phyloP scores from a whole-genome alignment of 1,140 invertebrate species.

The Brachionus rubens region DNA sequence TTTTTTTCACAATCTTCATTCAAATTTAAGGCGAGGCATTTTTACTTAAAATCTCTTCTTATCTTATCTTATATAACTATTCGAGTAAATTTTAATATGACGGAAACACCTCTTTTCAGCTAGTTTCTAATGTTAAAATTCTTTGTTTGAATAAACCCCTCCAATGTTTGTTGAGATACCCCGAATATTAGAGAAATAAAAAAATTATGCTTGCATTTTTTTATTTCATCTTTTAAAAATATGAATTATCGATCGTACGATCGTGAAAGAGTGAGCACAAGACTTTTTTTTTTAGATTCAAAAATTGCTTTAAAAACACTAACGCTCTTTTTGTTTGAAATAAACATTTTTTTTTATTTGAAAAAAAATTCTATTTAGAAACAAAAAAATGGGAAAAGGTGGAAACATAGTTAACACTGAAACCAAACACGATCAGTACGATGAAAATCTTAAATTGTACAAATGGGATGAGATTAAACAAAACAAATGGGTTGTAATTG shows the following conservation, averaged over 20 bases:
- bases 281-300: background rate
- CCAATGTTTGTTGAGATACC: no score
- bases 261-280: background rate
- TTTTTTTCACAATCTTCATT: no score
- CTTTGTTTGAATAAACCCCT: no score
- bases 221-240: no score
- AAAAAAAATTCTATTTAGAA: background rate
- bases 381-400: conserved; percentile 9
- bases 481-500: conserved; percentile 56
- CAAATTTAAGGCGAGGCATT: no score
- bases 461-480: conserved; percentile 51
- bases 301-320: background rate
- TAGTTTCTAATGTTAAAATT: no score
- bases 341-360: background rate
- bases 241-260: conserved; percentile 27
- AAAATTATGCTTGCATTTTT: no score
- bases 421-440: background rate
- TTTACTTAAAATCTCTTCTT: no score
- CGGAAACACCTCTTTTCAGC: no score
- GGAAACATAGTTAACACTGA: background rate
- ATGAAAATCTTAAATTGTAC: conserved; percentile 44
- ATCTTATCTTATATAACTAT: no score
- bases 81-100: no score
- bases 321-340: background rate
- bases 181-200: no score